Base-by-base conservation (phyloP, 2,113 vertebrate genomes). In the Macheiramphus alcinus region DNA sequence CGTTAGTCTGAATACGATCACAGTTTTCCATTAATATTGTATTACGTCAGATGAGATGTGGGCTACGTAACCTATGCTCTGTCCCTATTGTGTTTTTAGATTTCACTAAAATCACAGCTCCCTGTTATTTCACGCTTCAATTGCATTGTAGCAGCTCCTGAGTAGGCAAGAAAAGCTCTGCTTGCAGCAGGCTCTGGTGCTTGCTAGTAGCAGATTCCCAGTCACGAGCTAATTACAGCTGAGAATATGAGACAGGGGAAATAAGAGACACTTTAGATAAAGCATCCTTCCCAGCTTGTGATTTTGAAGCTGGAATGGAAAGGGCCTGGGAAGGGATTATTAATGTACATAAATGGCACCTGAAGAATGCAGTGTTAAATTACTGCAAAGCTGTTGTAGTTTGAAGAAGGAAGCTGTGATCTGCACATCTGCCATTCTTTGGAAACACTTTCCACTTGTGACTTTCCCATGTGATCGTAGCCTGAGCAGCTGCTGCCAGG, bases 281-380 rank as follows among this genome's bases (percentile, higher is more conserved):
- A 84, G 48, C 79, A 88, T 93, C 94, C 76, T 96, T 94, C 85
- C 55, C 91, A 86, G 95, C 95, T 79, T 90, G 93, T 84, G 91
- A 65, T 95, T 85, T 58, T 91, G 94, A 93, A 86, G 91, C 93
- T 92, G 95, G 91, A 79, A 61, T 84, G 85, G 90, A 90, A 97
- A 86, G 55, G 93, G 91, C 90, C 90, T 91, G 96, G 95, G 94
- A 91, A 88, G 81, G 84, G 91, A 91, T 96, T 96, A 94, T 95
- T 93, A 73, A 88, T 3, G 21, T 70, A 11, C 71, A 63, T 32
- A 80, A 94, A 93, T 75, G 91, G 96, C 91, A 93, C 95, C 96
- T 97, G 97, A 95, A 95, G 96, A 97, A 94, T 74, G 92, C 11
- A 3, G 79, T 86, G 91, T 94, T 96, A 84, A 95, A 95, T 94